Evolutionary conservation across 2,797 vertebrate species (phyloP), one percentile per base, ranked within the genome.

Genomic region (Dipus sagitta): DNA sequence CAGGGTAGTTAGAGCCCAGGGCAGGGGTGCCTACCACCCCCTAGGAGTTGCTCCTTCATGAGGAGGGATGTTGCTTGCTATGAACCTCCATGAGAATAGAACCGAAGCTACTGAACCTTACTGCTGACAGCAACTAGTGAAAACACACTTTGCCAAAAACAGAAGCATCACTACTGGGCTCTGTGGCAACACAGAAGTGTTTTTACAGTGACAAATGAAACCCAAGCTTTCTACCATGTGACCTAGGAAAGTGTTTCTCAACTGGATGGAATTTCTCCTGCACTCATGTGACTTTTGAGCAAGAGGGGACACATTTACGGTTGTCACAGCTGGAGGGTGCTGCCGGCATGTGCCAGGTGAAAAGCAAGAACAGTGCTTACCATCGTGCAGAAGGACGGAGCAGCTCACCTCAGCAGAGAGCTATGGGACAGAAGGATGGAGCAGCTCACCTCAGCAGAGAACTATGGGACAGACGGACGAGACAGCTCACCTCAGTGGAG

Each of bases 341-440:
- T 64, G 32, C 60, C 2, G 64, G 32, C 30, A 15, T 24, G 3
- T 24, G 34, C 30, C 17, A 23, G 52, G 6, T 23, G n/a, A 58
- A 52, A 12, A 14, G 32, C 64, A 86, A 15, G 21, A 24, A 60
- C 62, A 9, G 68, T 71, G 20, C 7, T 62, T 47, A 84, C 26
- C 26, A 4, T 62, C 20, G 9, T 30, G 3, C 38, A 54, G 52
- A 23, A 10, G 18, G 2, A 0, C 28, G 52, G 9, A 20, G 13
- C 1, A 74, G 26, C 47, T 13, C 42, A 23, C 24, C 6, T 91
- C 0, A 3, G 12, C 14, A 52, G 32, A 71, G 34, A 9, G 30
- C 12, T 26, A 2, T 9, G 10, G 2, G 24, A 11, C 38, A 54
- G 52, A 23, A 10, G 18, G 2, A 0, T n/a, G 52, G 9, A 20